Evolutionary conservation across 2,888 invertebrate genomes (phyloP), one percentile per base, ranked within the genome.

Genomic region (Pterobdella sp.): DNA sequence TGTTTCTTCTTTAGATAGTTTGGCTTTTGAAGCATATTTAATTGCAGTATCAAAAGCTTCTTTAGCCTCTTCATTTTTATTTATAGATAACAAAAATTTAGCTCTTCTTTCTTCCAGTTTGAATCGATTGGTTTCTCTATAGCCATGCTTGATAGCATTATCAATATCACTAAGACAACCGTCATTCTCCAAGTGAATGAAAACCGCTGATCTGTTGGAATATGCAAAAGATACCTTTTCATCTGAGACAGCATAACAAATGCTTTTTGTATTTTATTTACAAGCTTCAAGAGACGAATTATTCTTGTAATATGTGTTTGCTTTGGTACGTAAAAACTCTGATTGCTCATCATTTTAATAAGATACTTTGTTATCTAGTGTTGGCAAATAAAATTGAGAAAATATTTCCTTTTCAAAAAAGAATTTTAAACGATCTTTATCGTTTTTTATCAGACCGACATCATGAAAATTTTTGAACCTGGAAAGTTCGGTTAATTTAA

Each of bases 31-130:
- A 22, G 76, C 52, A 37, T 66, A 18, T 0, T 72, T 31, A 7
- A 76, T 75, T n/a, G 81, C 80, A 49, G 76, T 74, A 36, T 79
- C 35, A 78, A 80, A 79, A 32, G 79, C 77, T 72, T 75, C 77
- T 52, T 78, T 75, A 0, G 87, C 87, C 26, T 82, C 80, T 0
- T 81, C 80, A 42, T 78, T 80, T 52, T 85, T 81, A 1, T 84
- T 82, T 68, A 89, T 79, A 79, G 88, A 87, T 31, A 86, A 83
- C 76, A 86, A 86, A 82, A 90, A 90, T 78, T 89, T 88, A 0
- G 87, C 88, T 77, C 87, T 86, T 37, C 91, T 86, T 29, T 89
- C 81, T 72, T 87, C 84, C 70, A 92, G 83, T 83, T 91, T 91
- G 79, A 88, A 87, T 37, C 83, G 84, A 69, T 88, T 84, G 73